These are phyloP conservation scores for Mastomys natalensis DNA, from an alignment of 2,113 vertebrate genomes.

Conservation along the genomic window DNA sequence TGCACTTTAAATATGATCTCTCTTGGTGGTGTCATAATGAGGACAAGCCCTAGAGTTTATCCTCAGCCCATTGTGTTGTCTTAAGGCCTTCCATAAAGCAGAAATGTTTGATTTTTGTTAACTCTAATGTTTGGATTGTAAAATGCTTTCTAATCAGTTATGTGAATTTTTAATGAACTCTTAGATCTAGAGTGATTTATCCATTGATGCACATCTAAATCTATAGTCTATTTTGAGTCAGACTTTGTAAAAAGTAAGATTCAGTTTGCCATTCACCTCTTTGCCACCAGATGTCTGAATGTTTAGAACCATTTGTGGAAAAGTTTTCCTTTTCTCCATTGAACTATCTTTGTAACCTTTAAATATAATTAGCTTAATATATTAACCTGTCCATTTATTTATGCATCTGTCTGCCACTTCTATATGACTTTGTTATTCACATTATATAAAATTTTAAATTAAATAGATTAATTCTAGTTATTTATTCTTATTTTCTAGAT, in stretches of 20 bases:
- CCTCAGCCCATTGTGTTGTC: background rate
- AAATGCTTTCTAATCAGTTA: background rate
- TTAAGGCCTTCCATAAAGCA: background rate
- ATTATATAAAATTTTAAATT: background rate
- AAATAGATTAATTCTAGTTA: background rate
- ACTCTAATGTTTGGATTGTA: background rate
- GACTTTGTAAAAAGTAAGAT: conserved; percentile 2
- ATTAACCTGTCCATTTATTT: background rate
- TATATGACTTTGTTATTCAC: background rate
- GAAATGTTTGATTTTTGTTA: conserved; percentile 1
- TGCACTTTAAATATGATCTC: background rate
- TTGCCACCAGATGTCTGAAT: background rate
- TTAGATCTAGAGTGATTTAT: background rate
- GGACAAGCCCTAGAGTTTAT: background rate
- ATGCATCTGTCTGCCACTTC: background rate
- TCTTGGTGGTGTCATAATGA: background rate
- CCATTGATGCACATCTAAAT: background rate
- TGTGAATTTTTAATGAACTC: background rate
- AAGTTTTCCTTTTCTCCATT: background rate
- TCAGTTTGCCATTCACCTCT: background rate
- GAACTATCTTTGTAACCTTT: background rate
- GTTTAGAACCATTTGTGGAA: background rate
- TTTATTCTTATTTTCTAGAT: background rate
- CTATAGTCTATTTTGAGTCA: background rate
- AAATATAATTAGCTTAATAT: background rate